These are phyloP conservation scores for Spinus pinus DNA, from an alignment of 2,797 vertebrate species.

Conservation along the genomic window DNA sequence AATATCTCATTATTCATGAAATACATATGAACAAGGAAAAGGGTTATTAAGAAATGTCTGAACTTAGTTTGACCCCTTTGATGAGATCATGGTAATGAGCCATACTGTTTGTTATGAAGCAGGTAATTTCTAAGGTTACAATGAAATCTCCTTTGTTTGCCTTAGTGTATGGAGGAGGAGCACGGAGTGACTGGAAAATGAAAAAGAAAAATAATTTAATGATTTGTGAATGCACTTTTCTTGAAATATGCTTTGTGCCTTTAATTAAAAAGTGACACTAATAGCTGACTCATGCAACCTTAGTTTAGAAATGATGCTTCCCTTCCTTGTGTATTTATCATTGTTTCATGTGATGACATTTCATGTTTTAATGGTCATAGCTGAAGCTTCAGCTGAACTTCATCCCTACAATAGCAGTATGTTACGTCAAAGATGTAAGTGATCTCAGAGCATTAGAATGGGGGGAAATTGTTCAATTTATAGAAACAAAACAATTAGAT, in stretches of 20 bases:
- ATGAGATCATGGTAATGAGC: constrained; percentile 13
- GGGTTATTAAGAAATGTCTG: constrained; percentile 11
- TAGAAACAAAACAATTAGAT: not conserved
- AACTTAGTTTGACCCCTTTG: constrained; percentile 22
- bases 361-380: not conserved
- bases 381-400: not conserved
- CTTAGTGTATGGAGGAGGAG: not conserved
- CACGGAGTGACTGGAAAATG: not conserved
- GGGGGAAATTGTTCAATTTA: not conserved
- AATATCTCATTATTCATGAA: constrained; percentile 42
- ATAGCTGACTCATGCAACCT: not conserved
- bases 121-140: constrained; percentile 15
- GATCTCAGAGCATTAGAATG: not conserved
- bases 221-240: not conserved
- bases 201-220: not conserved
- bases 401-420: not conserved
- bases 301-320: not conserved
- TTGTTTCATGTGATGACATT: not conserved
- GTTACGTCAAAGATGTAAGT: not conserved
- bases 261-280: not conserved
- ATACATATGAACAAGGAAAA: constrained; percentile 5
- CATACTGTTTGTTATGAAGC: not conserved
- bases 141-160: constrained; percentile 2
- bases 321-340: not conserved
- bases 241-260: not conserved